phyloP scores from a whole-genome alignment of 2,888 invertebrate genomes.

The Biston stratarius region DNA sequence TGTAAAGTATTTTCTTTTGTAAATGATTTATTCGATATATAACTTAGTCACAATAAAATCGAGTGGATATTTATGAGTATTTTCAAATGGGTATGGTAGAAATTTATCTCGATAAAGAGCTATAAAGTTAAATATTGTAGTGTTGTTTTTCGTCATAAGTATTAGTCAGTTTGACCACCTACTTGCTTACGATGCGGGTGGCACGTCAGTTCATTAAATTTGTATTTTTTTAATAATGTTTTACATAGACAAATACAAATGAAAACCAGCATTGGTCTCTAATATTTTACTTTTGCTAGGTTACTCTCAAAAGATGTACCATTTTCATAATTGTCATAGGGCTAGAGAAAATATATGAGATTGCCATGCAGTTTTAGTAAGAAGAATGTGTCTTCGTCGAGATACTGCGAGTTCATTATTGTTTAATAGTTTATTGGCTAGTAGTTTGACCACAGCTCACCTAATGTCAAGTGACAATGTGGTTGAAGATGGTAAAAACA shows the following conservation, averaged over 20 bases:
- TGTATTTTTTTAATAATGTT: not conserved
- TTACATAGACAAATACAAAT: not conserved
- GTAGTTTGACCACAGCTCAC: too few species aligned
- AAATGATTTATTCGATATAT: not conserved
- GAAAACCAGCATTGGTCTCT: not conserved
- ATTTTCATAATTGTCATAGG: too few species aligned
- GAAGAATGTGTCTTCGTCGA: too few species aligned
- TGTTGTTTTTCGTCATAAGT: conserved; percentile 31
- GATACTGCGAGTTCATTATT: too few species aligned
- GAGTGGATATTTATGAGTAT: not conserved
- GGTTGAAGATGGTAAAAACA: too few species aligned
- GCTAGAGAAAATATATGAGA: too few species aligned
- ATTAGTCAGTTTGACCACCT: conserved; percentile 49
- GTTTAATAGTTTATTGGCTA: too few species aligned
- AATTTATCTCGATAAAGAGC: conserved; percentile 12
- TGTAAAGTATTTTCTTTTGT: not conserved
- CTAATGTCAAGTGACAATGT: too few species aligned
- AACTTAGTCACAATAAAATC: not conserved
- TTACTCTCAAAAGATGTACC: too few species aligned
- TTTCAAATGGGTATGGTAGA: not conserved
- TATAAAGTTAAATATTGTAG: conserved; percentile 24
- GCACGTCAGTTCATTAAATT: conserved; percentile 2
- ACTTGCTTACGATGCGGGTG: conserved; percentile 21
- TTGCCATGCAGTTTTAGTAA: too few species aligned
- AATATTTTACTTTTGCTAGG: too few species aligned